Evolutionary conservation across 2,888 invertebrate genomes (phyloP).

Genomic region (Callosobruchus maculatus): DNA sequence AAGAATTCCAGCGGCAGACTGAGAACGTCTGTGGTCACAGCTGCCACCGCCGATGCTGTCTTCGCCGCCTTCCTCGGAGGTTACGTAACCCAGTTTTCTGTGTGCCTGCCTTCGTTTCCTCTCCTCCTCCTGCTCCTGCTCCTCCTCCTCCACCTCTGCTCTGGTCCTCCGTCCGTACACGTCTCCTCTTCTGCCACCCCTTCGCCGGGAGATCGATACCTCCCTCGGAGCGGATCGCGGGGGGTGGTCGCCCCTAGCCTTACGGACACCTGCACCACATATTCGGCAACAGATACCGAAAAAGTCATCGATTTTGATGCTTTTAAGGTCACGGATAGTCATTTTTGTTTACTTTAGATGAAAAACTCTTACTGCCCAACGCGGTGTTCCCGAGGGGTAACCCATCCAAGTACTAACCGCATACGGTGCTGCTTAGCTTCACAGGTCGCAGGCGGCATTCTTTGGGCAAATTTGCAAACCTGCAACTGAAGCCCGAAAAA

Average conservation of each 20-base stretch:
- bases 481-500: no score
- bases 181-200: not conserved
- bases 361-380: no score
- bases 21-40: not conserved
- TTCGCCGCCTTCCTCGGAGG: not conserved
- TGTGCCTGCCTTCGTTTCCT: not conserved
- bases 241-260: not conserved
- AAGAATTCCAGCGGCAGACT: not conserved
- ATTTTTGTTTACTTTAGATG: no score
- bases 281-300: no score
- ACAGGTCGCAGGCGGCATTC: no score
- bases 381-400: no score
- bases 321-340: no score
- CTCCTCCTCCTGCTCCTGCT: not conserved
- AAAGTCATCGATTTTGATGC: no score
- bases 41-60: not conserved
- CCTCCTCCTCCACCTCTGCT: not conserved
- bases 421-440: no score
- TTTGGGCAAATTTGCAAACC: no score
- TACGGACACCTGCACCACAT: not conserved
- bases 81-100: not conserved
- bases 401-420: no score
- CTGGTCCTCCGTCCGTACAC: not conserved
- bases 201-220: not conserved
- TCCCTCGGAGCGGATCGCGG: not conserved